Base-by-base conservation (phyloP, 2,888 invertebrate species). In the Latrodectus elegans region DNA sequence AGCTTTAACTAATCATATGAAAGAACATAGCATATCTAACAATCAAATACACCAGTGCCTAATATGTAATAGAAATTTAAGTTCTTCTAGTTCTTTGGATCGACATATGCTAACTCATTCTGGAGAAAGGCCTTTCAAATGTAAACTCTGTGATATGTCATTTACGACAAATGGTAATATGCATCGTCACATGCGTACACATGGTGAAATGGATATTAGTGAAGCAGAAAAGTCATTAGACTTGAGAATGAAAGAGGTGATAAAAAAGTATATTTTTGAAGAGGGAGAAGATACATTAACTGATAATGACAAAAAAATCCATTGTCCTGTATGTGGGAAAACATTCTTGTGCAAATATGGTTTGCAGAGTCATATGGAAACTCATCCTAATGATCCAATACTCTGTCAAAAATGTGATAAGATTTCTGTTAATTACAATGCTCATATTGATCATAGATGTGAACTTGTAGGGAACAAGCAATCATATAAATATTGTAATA, bases 151-250 rank as follows among this genome's bases (percentile, higher is more conserved):
- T 92, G 94, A 95, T 83, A 95, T 96, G 92, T 95, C 96, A 67
- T 96, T 96, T 92, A 96, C 96, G 60, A 96, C 96, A 15, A 96
- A 96, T 92, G 96, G 96, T 51, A 96, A 96, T 92, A 96, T 96
- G 96, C 96, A 96, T 91, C 93, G 96, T 65, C 96, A 96, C 92
- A 94, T 95, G 94, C 94, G 96, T 88, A 95, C 95, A 3, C 95
- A 95, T 92, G 94, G 94, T 88, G 89, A 89, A 26, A 81, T 84
- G n/a, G 89, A 90, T 53, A 64, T 78, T 6, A 17, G 77, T 10
- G 79, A 88, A 60, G 73, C 64, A 52, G 53, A 71, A 17, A 76
- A 85, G 64, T 71, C 84, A 11, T 22, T 87, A 15, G 88, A 88
- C 60, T 73, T 80, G 4, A 38, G 75, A 14, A 89, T 81, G 22